These are phyloP conservation scores for Scaeva pyrastri DNA, from an alignment of 2,888 invertebrate species.

Conservation along the genomic window DNA sequence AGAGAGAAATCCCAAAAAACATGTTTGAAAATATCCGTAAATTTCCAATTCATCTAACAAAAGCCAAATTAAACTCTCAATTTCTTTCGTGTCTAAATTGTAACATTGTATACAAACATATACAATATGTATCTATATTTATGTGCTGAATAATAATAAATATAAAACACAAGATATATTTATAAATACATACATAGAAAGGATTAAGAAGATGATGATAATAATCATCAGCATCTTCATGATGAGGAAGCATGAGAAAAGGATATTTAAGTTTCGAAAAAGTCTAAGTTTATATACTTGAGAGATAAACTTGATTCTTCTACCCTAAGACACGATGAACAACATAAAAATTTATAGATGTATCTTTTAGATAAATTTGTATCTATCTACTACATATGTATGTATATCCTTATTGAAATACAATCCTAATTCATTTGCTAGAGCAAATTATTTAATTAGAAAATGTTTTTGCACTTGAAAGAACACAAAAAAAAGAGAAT, in stretches of 20 bases:
- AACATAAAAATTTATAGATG: background rate
- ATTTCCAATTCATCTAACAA: conserved; percentile 51
- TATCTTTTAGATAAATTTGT: background rate
- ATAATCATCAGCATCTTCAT: no score
- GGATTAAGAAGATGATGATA: background rate
- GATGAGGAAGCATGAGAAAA: background rate
- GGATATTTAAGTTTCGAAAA: background rate
- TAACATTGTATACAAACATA: no score
- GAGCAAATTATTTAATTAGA: conserved; percentile 71
- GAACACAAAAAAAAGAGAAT: background rate
- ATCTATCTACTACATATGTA: no score
- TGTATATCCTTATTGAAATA: conserved; percentile 4
- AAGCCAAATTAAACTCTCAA: conserved; percentile 36
- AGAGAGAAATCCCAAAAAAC: conserved; percentile 9
- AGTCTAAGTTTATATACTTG: background rate
- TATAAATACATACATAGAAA: background rate
- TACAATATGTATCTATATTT: background rate
- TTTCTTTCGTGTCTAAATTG: background rate
- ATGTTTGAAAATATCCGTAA: conserved; percentile 33
- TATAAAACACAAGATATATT: background rate
- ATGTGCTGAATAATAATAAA: background rate
- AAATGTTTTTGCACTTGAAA: conserved; percentile 48
- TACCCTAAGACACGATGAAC: background rate
- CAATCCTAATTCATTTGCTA: conserved; percentile 51
- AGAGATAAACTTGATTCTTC: background rate